Conservation (phyloP, 2,888 invertebrate species). For the Clistopyga incitator region DNA sequence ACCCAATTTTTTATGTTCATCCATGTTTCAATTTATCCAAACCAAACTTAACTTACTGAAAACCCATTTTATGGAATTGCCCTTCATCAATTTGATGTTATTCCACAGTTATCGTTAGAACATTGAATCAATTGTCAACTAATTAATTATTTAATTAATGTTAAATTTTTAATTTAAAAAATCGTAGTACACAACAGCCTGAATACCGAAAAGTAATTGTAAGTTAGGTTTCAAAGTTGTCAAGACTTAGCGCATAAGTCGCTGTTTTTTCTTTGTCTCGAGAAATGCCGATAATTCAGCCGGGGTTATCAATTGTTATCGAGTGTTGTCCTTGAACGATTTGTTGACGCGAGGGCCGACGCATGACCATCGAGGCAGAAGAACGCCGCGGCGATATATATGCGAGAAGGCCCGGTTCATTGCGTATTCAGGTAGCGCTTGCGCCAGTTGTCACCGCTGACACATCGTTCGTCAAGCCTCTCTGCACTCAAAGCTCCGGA, state of each 20-base stretch:
- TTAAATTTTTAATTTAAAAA: too few species aligned
- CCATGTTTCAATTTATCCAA: too few species aligned
- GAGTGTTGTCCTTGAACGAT: not conserved
- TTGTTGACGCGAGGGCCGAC: not conserved
- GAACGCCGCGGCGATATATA: slow-evolving; percentile 29
- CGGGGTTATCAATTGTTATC: slow-evolving; percentile 13
- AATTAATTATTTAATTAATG: too few species aligned
- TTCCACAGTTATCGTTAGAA: too few species aligned
- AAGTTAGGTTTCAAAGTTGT: too few species aligned
- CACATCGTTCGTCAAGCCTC: slow-evolving; percentile 84
- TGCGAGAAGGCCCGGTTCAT: slow-evolving; percentile 75
- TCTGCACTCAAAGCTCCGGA: slow-evolving; percentile 80
- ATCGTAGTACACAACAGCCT: too few species aligned
- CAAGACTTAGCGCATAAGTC: not conserved
- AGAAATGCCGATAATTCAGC: not conserved
- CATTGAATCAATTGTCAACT: too few species aligned
- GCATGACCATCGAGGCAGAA: slow-evolving; percentile 4
- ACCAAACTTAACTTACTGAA: too few species aligned
- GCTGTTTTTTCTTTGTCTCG: not conserved
- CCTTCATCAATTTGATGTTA: too few species aligned
- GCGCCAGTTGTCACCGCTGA: slow-evolving; percentile 84
- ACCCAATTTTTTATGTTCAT: too few species aligned
- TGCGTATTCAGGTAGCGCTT: slow-evolving; percentile 83
- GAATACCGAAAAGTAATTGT: too few species aligned
- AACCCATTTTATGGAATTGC: too few species aligned